Evolutionary conservation across 2,797 vertebrate genomes (phyloP), one percentile per base, ranked within the genome.

Genomic region (Cryptoblepharus egeriae): DNA sequence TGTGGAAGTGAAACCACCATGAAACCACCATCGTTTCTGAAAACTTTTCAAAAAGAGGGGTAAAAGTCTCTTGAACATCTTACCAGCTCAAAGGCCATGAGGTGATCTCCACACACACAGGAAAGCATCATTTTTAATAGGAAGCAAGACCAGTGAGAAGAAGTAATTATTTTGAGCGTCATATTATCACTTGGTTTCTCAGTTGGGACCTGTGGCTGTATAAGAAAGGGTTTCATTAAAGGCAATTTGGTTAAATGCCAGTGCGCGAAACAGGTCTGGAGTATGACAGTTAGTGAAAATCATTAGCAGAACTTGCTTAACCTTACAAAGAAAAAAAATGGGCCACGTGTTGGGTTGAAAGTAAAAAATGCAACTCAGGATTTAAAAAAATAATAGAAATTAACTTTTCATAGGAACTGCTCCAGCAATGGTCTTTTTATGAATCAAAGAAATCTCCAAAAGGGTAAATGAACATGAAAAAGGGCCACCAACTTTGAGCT

Each of bases 361-460:
- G 32, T 22, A 39, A 81, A 52, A 24, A 11, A 16, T 65, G 39
- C 55, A 52, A 81, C 15, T 55, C 18, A 20, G 26, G 16, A 39
- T 45, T 65, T 32, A 42, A n/a, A 57, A 81, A 79, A 74, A 57
- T 39, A 81, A 39, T 55, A 42, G 45, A 74, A 55, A n/a, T n/a
- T n/a, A n/a, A n/a, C n/a, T 35, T 55, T 37, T 26, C 49, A 55
- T 55, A 45, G 61, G 60, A 67, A 74, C 22, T n/a, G 39, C n/a
- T 81, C 45, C 15, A 30, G 32, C 49, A 75, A 64, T 30, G 28
- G 39, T 15, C 16, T 30, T 61, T 26, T 65, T 1, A 35, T 35
- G 1, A 52, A 77, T 35, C 20, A 24, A 65, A 52, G 30, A 65
- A 81, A 16, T 6, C n/a, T 71, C 39, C 45, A 3, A 32, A 32